Base-by-base conservation (phyloP, 2,888 invertebrate genomes). In the Limenitis camilla region DNA sequence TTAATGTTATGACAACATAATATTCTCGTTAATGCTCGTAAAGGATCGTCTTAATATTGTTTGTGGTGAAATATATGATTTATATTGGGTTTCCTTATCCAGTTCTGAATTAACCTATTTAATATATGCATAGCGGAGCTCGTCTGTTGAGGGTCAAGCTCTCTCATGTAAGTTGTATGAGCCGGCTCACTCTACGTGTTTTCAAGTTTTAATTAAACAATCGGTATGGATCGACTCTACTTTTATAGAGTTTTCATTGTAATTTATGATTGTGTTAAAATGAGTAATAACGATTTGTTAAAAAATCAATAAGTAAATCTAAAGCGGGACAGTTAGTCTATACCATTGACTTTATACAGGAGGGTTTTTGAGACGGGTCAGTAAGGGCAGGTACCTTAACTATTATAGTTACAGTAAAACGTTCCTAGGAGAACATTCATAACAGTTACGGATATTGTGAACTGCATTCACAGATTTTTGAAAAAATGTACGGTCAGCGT, bases 71-170 rank as follows among this genome's bases (percentile, higher is more conserved):
- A n/a, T 36, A 8, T 45, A 35, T 36, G 36, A 45, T 45, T 45
- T 45, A 45, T 45, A 45, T 36, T 29, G 29, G n/a, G 28, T 33
- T 30, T 40, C 30, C 40, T 40, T 44, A 40, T 31, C 35, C 41
- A 33, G 39, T 29, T 27, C 33, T 42, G 39, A 42, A 33, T 49
- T 49, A 46, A 49, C 49, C 27, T 36, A 47, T 40, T 42, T 55
- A 48, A 48, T 48, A 48, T 43, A 52, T 55, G 55, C 55, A 52
- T 45, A 45, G 48, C 40, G 43, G 33, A 47, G 54, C 69, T 69
- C 69, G 50, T 72, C 43, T 71, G 72, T 74, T 67, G 69, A 72
- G 72, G 75, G 74, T 76, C 63, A 66, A 63, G 61, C 68, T 67
- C 62, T 57, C 67, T 68, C 62, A 56, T 63, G 60, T 62, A 69